phyloP scores from a whole-genome alignment of 2,113 vertebrate species.

The Xenopus borealis region DNA sequence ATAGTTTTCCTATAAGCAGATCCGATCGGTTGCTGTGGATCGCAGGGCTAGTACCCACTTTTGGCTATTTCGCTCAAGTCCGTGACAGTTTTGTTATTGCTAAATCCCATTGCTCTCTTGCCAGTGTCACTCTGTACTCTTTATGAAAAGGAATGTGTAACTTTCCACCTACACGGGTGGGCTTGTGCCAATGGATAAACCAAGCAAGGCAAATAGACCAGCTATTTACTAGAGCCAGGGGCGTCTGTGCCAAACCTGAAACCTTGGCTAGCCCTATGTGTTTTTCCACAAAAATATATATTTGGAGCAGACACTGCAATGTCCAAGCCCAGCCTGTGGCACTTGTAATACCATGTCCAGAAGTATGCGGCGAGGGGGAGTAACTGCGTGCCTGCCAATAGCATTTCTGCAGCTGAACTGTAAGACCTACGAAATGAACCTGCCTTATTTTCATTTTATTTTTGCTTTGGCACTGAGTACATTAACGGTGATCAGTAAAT shows the following conservation, averaged over 20 bases:
- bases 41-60: no score
- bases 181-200: neutral
- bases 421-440: neutral
- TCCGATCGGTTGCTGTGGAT: no score
- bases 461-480: no score
- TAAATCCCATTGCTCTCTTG: no score
- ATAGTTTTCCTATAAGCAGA: no score
- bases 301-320: neutral
- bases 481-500: no score
- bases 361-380: neutral
- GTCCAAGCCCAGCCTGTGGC: neutral
- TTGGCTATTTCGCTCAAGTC: no score
- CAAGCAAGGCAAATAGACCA: slow-evolving; percentile 4
- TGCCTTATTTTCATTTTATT: no score
- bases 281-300: neutral
- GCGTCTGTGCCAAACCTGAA: slow-evolving; percentile 8
- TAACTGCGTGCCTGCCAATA: neutral
- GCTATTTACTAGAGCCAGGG: neutral
- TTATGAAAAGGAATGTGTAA: neutral
- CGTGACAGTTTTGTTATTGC: no score
- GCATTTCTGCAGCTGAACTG: neutral
- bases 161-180: slow-evolving; percentile 11
- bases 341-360: neutral
- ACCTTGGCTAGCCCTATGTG: neutral
- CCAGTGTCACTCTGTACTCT: no score